Evolutionary conservation across 2,888 invertebrate species (phyloP), one percentile per base, ranked within the genome.

Genomic region (Agonopterix subpropinquella): DNA sequence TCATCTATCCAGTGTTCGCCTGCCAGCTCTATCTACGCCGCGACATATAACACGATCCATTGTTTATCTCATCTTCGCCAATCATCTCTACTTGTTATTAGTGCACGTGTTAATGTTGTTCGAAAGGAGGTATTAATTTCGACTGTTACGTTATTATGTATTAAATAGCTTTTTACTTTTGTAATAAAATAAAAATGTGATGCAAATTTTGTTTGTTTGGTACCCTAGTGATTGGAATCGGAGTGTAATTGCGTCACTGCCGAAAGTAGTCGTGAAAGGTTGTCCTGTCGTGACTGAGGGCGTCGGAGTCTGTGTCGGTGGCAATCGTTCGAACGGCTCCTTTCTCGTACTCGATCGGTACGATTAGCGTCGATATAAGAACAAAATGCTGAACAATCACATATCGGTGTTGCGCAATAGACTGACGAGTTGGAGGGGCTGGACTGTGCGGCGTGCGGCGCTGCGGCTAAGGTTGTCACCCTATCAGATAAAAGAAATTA

Each of bases 201-300:
- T 75, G 79, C 80, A 70, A 68, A 65, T 65, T 67, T 58, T 63
- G 74, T 73, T 77, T 74, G 73, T 77, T 77, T 80, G 65, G 59
- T 62, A 66, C 64, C 65, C 63, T 39, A 39, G 62, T 59, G 54
- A 54, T 57, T 57, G 50, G 57, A 68, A 35, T 54, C 60, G 59
- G 58, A 54, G 28, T 28, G 28, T 48, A 57, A 65, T 83, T 84
- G 62, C 80, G 66, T 78, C 74, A 84, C 55, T 53, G 61, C 73
- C 76, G 80, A 83, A 84, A 85, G 82, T 80, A 64, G 80, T 79
- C 72, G 82, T 85, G 84, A 85, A 83, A 86, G 81, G 80, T 75
- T 70, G 78, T 61, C 62, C 66, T 62, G 63, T 49, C 18, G 65
- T 57, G 61, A 58, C 64, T 54, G 75, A 73, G 73, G 75, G 71